These are phyloP conservation scores for Phortica magna DNA, from an alignment of 2,888 invertebrate species.

Conservation along the genomic window DNA sequence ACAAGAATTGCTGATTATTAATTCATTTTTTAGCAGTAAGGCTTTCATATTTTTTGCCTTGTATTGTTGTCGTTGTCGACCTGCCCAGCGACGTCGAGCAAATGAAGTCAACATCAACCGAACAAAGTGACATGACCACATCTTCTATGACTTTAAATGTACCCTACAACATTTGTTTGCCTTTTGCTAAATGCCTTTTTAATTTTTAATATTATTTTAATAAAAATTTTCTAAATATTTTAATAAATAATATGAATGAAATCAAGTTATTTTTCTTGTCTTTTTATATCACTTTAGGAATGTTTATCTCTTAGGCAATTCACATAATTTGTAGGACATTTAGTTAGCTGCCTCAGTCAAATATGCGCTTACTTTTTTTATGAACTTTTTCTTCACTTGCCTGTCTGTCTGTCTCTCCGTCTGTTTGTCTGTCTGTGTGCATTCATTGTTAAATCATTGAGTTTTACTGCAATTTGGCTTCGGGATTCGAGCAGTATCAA, in stretches of 20 bases:
- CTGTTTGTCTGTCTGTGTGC: slow-evolving; percentile 42
- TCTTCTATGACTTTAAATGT: slow-evolving; percentile 24
- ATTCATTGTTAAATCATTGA: slow-evolving; percentile 74
- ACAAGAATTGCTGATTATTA: slow-evolving; percentile 72
- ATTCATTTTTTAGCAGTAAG: slow-evolving; percentile 71
- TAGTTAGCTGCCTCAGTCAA: no score
- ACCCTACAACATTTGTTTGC: neutral
- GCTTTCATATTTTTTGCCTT: slow-evolving; percentile 65
- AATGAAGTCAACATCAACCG: slow-evolving; percentile 44
- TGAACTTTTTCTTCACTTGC: neutral
- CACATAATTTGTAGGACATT: no score
- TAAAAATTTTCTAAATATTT: no score
- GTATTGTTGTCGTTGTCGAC: slow-evolving; percentile 24
- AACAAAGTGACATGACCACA: slow-evolving; percentile 22
- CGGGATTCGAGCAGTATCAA: slow-evolving; percentile 65
- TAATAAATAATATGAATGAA: no score
- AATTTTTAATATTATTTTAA: no score
- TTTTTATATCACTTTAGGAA: no score
- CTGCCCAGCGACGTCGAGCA: slow-evolving; percentile 47
- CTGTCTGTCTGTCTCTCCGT: neutral
- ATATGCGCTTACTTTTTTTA: no score
- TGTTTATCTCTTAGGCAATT: no score
- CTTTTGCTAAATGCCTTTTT: no score
- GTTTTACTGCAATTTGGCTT: slow-evolving; percentile 72
- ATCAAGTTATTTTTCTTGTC: no score